Evolutionary conservation across 2,888 invertebrate genomes (phyloP), one percentile per base, ranked within the genome.

Genomic region (Physocephala rufipes): DNA sequence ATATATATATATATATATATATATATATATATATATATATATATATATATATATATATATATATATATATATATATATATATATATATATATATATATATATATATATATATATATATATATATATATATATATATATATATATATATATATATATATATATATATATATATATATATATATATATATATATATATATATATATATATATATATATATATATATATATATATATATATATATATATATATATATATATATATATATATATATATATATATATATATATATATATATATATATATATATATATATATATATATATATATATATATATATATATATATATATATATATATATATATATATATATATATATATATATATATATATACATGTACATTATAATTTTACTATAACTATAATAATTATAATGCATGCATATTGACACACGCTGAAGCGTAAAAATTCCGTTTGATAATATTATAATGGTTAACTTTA

Each of bases 321-420:
- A n/a, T n/a, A n/a, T n/a, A n/a, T n/a, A n/a, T n/a, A n/a, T n/a
- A 83, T 78, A 79, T 66, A 63, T 75, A 80, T 77, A 80, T 75
- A 80, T 78, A 79, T 77, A 65, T 75, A 77, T 78, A 75, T 77
- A 78, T 67, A 65, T 2, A 64, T 24, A 36, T 28, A 61, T 61
- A 64, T 16, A 47, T 36, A n/a, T 49, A 45, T 5, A 26, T 64
- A 19, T 45, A 3, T 15, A 49, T 51, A 55, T 30, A 67, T 19
- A 28, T 21, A 28, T 53, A 67, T n/a, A 21, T 24, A n/a, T 30
- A 3, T 47, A 36, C 28, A 67, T 7, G 24, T 24, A 36, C 21
- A 66, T 51, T 53, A n/a, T 19, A 45, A 12, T 28, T 26, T 26
- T 26, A n/a, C n/a, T n/a, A n/a, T n/a, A n/a, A n/a, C n/a, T n/a